These are phyloP conservation scores for Eremobia ochroleuca DNA, from an alignment of 2,888 invertebrate species.

Conservation along the genomic window DNA sequence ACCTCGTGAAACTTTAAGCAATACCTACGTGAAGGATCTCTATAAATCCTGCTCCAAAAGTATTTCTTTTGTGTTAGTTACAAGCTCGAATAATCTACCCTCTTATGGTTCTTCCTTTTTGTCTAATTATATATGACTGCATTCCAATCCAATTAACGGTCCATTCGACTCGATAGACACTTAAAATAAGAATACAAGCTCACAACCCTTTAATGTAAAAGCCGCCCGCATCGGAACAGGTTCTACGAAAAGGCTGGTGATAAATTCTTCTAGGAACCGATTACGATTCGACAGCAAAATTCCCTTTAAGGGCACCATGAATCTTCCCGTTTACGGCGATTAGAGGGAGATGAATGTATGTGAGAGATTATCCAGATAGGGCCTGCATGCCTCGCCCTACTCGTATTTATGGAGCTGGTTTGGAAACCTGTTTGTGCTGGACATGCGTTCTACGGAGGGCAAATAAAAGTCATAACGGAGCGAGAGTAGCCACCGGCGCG, in stretches of 20 bases:
- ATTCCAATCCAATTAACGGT: conserved; percentile 73
- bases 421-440: conserved; percentile 77
- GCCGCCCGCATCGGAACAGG: conserved; percentile 71
- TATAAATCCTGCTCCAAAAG: conserved; percentile 33
- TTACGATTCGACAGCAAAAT: conserved; percentile 85
- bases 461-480: conserved; percentile 87
- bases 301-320: conserved; percentile 84
- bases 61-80: conserved; percentile 43
- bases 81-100: conserved; percentile 44
- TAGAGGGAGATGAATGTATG: conserved; percentile 84
- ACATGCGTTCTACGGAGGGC: conserved; percentile 79
- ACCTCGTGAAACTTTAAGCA: conserved; percentile 37
- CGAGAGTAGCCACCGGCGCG: conserved; percentile 73
- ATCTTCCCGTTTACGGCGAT: conserved; percentile 84
- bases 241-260: conserved; percentile 81
- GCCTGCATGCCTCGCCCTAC: conserved; percentile 75
- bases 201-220: conserved; percentile 68
- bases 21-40: conserved; percentile 24
- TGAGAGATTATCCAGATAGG: conserved; percentile 82
- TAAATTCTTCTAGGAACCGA: conserved; percentile 86
- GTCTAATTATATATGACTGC: conserved; percentile 54
- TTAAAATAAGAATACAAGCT: conserved; percentile 68
- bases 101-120: conserved; percentile 45
- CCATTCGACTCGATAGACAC: conserved; percentile 65
- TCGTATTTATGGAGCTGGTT: conserved; percentile 79